Base-by-base conservation (phyloP, 2,888 invertebrate species). In the Cyrtodaria siliqua region DNA sequence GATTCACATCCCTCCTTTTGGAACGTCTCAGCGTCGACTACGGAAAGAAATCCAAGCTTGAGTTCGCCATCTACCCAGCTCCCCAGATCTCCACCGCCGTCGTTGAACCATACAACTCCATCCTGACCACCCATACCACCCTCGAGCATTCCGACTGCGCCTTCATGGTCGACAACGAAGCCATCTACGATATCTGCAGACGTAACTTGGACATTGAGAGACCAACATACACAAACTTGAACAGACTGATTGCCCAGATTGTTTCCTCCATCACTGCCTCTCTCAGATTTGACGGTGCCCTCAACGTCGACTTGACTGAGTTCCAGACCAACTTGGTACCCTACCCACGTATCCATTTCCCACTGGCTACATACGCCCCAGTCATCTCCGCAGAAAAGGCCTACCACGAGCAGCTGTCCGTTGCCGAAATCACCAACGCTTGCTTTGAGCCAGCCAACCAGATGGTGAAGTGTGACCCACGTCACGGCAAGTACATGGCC, bases 41-140 rank as follows among this genome's bases (percentile, higher is more conserved):
- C 68, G 91, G 91, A 50, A 91, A 91, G 85, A 91, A 90, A 79
- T 90, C 91, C 60, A 91, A 91, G 80, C 84, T 91, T 50, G 90
- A 91, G 81, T 90, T 91, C 63, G 82, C 90, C 56, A 86, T 97
- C 69, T 97, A 97, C 92, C 97, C 97, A 8, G 97, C 80, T 27
- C 80, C 80, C 18, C 80, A 76, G 72, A 70, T 82, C n/a, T 74
- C 82, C 40, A 97, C 98, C 0, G 97, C 98, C 0, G 97, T 98
- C 12, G 98, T 98, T 44, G 98, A 98, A 92, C 98, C 98, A 0
- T 98, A 98, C 96, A 98, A 98, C 94, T 97, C 98, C 0, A 97
- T 98, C 71, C 87, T 90, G 81, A 89, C 90, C 68, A 90, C 90
- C 64, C 90, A 90, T 74, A 87, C 88, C 69, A 89, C 89, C 33